Percentiles rank a stretch among this genome's conserved stretches.
These are phyloP conservation scores for Noctua janthe DNA, from an alignment of 2,888 invertebrate genomes.

Conservation along the genomic window DNA sequence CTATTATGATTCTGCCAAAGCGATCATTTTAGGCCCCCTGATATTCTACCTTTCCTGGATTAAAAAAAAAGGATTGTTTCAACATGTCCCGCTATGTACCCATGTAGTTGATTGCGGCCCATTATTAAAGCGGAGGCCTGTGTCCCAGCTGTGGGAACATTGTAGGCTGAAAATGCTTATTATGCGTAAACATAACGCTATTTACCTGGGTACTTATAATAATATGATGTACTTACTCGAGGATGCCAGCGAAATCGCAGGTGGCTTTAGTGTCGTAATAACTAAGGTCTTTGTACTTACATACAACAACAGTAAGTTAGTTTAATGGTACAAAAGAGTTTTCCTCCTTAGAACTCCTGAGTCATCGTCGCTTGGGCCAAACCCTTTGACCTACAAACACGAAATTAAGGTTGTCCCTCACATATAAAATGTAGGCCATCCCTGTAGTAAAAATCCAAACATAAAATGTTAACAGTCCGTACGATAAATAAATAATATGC, in stretches of 20 bases:
- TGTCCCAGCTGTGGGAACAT: neutral
- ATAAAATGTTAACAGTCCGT: constrained; percentile 20
- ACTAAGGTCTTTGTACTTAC: neutral
- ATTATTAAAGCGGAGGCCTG: neutral
- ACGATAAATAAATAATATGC: constrained; percentile 33
- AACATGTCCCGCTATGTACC: neutral
- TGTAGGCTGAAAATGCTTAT: neutral
- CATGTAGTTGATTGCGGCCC: neutral
- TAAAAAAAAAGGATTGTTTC: neutral
- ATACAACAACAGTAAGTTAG: constrained; percentile 14
- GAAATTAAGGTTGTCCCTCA: constrained; percentile 52
- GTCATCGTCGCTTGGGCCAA: constrained; percentile 56
- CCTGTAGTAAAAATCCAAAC: constrained; percentile 46
- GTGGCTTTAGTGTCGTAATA: neutral
- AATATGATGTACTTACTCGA: neutral
- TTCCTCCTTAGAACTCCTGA: constrained; percentile 23
- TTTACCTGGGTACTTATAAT: neutral
- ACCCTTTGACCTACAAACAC: constrained; percentile 66
- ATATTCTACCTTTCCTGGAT: neutral
- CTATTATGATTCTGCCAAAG: too few relatives aligned
- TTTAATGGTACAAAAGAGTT: constrained; percentile 1
- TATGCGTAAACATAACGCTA: neutral
- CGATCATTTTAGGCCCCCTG: neutral
- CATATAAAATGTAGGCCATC: constrained; percentile 45
- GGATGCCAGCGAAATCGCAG: neutral